A percentile compares a stretch with the other conserved stretches of the same genome.
These are phyloP conservation scores for Perithous albicinctus DNA, from an alignment of 2,888 invertebrate species.

Conservation along the genomic window DNA sequence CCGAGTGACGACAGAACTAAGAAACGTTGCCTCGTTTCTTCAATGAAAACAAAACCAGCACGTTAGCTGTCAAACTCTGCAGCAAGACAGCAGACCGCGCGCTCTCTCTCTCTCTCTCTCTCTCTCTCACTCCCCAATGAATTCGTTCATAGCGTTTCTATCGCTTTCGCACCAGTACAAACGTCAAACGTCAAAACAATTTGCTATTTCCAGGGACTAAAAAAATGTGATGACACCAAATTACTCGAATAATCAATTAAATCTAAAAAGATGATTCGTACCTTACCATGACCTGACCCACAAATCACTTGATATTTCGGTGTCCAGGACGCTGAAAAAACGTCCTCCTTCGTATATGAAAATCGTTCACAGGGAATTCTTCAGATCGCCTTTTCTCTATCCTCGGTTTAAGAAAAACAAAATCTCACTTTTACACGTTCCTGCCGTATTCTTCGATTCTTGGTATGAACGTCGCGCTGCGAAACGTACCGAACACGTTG, in stretches of 20 bases:
- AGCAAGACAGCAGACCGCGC: constrained; percentile 9
- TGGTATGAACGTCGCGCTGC: constrained; percentile 22
- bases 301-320: constrained; percentile 69
- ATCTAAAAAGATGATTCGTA: constrained; percentile 68
- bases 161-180: background rate
- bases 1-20: background rate
- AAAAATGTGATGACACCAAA: background rate
- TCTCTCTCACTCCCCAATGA: too few species aligned
- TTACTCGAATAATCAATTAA: background rate
- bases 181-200: background rate
- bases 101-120: too few species aligned
- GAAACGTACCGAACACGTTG: constrained; percentile 52
- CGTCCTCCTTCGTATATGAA: constrained; percentile 33
- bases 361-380: background rate
- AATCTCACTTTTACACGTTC: constrained; percentile 29
- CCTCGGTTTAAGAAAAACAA: too few species aligned
- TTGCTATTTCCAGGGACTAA: background rate
- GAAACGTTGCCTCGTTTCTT: constrained; percentile 20
- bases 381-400: background rate
- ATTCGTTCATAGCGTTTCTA: too few species aligned
- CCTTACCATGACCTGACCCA: constrained; percentile 82
- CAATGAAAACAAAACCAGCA: constrained; percentile 62
- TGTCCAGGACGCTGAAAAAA: constrained; percentile 59
- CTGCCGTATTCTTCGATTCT: background rate
- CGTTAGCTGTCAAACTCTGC: constrained; percentile 64